Base-by-base conservation (phyloP, 2,797 vertebrate genomes). In the Rhincodon typus region DNA sequence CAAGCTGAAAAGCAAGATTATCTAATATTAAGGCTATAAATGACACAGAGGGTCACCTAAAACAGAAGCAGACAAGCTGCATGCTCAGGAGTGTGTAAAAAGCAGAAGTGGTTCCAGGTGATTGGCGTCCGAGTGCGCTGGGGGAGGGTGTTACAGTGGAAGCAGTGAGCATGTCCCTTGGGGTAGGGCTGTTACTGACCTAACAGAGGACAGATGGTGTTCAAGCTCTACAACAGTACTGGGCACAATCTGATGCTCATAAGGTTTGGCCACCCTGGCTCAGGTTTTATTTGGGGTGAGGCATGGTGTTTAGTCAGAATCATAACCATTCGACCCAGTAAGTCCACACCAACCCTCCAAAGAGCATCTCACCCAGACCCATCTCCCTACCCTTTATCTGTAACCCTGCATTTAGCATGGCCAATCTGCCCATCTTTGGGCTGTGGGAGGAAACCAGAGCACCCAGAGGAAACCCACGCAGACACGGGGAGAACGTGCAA, bases 21-120 rank as follows among this genome's bases (percentile, higher is more conserved):
- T 62, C 17, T 57, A 62, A 67, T 38, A 21, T 2, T 8, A 10
- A 1, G 19, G 17, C 34, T 19, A 93, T 93, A 12, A 67, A 38
- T 38, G 62, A n/a, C 90, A 93, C 4, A 57, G 87, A 12, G 21
- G 1, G 5, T 93, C 62, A 38, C 34, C 38, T 42, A 12, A 93
- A 93, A 93, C 62, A 42, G 90, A 93, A 93, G 90, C 66, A 67
- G 62, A 93, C 88, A 67, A 38, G n/a, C 21, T 42, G 90, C 62
- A 21, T 93, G 90, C 19, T 93, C 90, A 93, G n/a, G n/a, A 38
- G 90, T 38, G 34, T 34, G 19, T 93, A 62, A 93, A 93, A 90
- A 38, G 87, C 53, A 90, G 30, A 90, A 50, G 53, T 34, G 15
- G 19, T 66, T 90, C 53, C 2, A 7, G 21, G 57, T 67, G 34